phyloP scores from a whole-genome alignment of 1,140 invertebrate species.

The Leptoteleia sp. region DNA sequence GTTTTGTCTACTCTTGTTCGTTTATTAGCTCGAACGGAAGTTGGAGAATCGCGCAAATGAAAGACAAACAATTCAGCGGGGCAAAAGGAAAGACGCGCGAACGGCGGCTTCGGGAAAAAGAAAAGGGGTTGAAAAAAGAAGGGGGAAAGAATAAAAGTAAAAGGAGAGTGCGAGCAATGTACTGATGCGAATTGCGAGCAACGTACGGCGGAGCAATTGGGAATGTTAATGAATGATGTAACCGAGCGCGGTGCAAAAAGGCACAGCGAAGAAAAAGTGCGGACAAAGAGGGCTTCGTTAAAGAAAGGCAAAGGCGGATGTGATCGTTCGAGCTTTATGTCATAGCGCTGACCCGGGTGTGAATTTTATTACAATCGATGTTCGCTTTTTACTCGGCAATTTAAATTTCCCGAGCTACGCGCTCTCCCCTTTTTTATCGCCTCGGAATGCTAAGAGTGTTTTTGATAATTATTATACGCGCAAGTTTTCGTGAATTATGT shows the following conservation, averaged over 20 bases:
- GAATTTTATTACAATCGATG: constrained; percentile 41
- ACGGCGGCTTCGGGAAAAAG: neutral
- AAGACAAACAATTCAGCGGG: constrained; percentile 30
- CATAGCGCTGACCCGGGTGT: constrained; percentile 8
- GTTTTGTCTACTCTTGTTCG: constrained; percentile 21
- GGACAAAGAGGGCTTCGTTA: constrained; percentile 31
- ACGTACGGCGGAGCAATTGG: constrained; percentile 27
- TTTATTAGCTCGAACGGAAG: constrained; percentile 31
- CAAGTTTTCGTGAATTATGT: constrained; percentile 28
- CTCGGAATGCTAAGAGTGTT: constrained; percentile 17
- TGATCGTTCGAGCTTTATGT: constrained; percentile 34
- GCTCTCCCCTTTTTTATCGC: constrained; percentile 6
- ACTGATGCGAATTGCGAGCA: constrained; percentile 15
- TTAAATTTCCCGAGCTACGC: constrained; percentile 18
- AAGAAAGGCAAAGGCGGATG: constrained; percentile 22
- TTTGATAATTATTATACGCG: constrained; percentile 41
- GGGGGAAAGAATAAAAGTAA: no score
- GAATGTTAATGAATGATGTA: constrained; percentile 56
- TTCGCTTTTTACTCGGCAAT: constrained; percentile 18
- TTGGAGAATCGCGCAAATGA: constrained; percentile 21
- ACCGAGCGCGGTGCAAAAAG: constrained; percentile 7
- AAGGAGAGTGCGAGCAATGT: neutral
- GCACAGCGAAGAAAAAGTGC: constrained; percentile 6
- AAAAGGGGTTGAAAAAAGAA: no score
- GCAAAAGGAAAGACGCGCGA: constrained; percentile 2